Percentiles rank a stretch among this genome's conserved stretches.
phyloP scores from a whole-genome alignment of 2,113 vertebrate genomes.

The Gorsachius goisagi region DNA sequence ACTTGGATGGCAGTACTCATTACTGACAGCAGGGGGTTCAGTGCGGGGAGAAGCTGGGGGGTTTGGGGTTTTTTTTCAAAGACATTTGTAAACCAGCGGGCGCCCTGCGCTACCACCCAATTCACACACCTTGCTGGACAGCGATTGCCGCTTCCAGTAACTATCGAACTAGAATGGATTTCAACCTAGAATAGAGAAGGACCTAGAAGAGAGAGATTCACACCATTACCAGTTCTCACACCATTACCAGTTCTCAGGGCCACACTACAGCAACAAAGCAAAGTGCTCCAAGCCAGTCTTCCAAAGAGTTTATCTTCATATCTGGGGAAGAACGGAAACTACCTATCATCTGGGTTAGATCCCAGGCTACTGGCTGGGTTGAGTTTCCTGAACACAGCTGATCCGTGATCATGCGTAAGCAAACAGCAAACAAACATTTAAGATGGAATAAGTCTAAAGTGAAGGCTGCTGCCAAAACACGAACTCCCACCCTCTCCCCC shows the following conservation, averaged over 20 bases:
- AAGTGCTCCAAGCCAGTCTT: background rate
- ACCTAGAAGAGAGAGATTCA: background rate
- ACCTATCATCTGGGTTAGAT: fast-evolving
- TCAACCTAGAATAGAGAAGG: background rate
- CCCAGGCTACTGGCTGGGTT: background rate
- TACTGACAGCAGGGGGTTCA: background rate
- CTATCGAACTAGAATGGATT: background rate
- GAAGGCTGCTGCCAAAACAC: background rate
- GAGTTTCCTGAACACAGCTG: background rate
- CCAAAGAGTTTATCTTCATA: background rate
- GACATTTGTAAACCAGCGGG: background rate
- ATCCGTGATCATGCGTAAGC: background rate
- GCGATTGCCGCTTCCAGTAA: background rate
- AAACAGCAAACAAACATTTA: background rate
- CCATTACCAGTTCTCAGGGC: background rate
- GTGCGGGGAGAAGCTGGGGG: fast-evolving
- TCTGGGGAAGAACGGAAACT: background rate
- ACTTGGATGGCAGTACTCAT: background rate
- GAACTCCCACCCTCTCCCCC: background rate
- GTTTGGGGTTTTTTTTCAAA: background rate
- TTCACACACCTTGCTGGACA: background rate
- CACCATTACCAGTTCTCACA: background rate
- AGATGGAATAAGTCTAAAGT: background rate
- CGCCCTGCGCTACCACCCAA: background rate
- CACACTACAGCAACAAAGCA: fast-evolving